Evolutionary conservation across 2,797 vertebrate genomes (phyloP).

Genomic region (Lagorchestes hirsutus): DNA sequence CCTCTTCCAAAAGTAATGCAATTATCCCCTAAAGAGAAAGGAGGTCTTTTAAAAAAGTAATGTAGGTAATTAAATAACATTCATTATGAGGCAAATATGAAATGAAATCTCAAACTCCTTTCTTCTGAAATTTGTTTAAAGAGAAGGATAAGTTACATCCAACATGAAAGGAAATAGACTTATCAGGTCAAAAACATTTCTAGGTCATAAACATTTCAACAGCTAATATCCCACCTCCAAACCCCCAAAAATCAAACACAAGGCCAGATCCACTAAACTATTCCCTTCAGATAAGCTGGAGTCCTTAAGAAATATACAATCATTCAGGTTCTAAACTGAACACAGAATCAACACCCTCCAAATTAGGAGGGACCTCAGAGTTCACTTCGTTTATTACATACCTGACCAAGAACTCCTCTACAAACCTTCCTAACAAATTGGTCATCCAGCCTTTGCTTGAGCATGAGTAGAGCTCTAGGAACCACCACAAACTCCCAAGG

Average conservation of each 20-base stretch:
- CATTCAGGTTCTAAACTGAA: neutral
- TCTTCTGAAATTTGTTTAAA: constrained; percentile 68
- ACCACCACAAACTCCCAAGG: neutral
- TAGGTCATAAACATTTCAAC: constrained; percentile 46
- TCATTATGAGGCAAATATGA: constrained; percentile 65
- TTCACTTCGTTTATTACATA: neutral
- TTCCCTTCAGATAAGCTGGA: neutral
- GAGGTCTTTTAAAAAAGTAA: constrained; percentile 61
- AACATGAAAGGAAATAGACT: constrained; percentile 12
- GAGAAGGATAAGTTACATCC: constrained; percentile 45
- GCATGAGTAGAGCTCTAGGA: neutral
- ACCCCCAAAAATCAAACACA: neutral
- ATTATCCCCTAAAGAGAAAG: constrained; percentile 65
- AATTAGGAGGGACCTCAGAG: neutral
- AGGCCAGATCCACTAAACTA: neutral
- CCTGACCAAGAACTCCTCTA: neutral
- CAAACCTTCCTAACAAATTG: neutral
- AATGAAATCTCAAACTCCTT: constrained; percentile 64
- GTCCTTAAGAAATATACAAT: neutral
- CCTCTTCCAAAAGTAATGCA: constrained; percentile 48
- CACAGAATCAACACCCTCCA: neutral
- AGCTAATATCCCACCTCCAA: neutral
- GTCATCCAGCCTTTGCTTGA: neutral
- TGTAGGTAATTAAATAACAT: constrained; percentile 73
- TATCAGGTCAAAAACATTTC: constrained; percentile 38